phyloP scores from a whole-genome alignment of 2,888 invertebrate genomes.

The Eristalinus sepulchralis region DNA sequence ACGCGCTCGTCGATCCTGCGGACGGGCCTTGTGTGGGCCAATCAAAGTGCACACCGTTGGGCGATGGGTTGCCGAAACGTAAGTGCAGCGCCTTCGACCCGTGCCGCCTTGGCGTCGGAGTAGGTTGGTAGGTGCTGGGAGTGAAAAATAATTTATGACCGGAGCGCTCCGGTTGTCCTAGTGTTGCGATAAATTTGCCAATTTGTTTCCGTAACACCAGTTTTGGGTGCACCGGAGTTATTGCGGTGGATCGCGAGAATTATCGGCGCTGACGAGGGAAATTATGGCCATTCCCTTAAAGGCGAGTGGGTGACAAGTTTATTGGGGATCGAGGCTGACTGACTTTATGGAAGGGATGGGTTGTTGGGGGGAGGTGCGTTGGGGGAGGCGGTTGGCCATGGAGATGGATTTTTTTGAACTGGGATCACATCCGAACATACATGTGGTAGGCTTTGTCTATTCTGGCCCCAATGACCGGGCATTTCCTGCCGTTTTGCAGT shows the following conservation, averaged over 20 bases:
- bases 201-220: conserved; percentile 71
- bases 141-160: conserved; percentile 67
- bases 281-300: conserved; percentile 5
- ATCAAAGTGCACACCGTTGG: conserved; percentile 57
- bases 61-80: conserved; percentile 20
- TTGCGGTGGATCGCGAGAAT: conserved; percentile 37
- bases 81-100: not conserved
- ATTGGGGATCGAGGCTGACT: not conserved
- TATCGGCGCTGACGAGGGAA: conserved; percentile 27
- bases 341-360: not conserved
- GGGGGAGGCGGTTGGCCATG: too few relatives aligned
- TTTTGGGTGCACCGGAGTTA: conserved; percentile 50
- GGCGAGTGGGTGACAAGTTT: conserved; percentile 23
- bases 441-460: too few relatives aligned
- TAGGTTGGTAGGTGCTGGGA: conserved; percentile 27
- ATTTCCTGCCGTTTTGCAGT: too few relatives aligned
- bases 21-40: conserved; percentile 64
- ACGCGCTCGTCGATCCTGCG: conserved; percentile 42
- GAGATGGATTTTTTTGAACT: too few relatives aligned
- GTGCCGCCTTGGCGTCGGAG: conserved; percentile 1
- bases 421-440: too few relatives aligned
- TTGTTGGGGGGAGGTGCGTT: too few relatives aligned
- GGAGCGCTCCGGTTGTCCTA: conserved; percentile 54
- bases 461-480: too few relatives aligned
- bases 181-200: conserved; percentile 69